Evolutionary conservation across 2,113 vertebrate species (phyloP).

Genomic region (Poeciliopsis occidentalis): DNA sequence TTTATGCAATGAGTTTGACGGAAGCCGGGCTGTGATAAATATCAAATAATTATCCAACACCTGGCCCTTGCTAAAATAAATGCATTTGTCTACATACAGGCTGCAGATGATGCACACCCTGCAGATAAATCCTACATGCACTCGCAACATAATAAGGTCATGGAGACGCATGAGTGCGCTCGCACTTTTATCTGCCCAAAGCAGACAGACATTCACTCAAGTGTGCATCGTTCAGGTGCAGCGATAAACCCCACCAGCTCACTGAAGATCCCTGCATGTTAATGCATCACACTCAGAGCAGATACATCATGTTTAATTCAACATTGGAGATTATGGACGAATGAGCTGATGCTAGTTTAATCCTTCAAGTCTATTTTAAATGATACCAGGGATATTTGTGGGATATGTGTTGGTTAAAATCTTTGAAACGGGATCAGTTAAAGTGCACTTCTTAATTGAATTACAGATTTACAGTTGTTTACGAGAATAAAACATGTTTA

Average conservation of each 20-base stretch:
- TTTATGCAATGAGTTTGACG: background rate
- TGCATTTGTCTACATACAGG: background rate
- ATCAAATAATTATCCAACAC: conserved; percentile 37
- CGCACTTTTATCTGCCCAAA: conserved; percentile 60
- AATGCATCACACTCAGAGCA: conserved; percentile 40
- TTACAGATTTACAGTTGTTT: conserved; percentile 10
- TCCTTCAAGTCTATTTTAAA: background rate
- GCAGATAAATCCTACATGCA: conserved; percentile 44
- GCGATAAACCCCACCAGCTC: conserved; percentile 48
- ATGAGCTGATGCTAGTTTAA: conserved; percentile 17
- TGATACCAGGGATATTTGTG: background rate
- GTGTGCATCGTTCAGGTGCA: conserved; percentile 58
- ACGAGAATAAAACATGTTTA: conserved; percentile 12
- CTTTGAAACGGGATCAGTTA: background rate
- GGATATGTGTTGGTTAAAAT: conserved; percentile 13
- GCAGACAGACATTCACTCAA: conserved; percentile 32
- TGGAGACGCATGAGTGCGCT: conserved; percentile 61
- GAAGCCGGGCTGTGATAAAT: conserved; percentile 27
- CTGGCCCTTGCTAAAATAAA: conserved; percentile 16
- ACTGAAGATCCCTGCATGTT: conserved; percentile 35
- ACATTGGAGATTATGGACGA: conserved; percentile 32
- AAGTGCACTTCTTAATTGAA: conserved; percentile 2
- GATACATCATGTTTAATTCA: conserved; percentile 55
- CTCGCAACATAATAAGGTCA: conserved; percentile 70
- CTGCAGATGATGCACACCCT: conserved; percentile 35